A percentile compares a stretch with the other conserved stretches of the same genome.
Evolutionary conservation across 2,797 vertebrate species (phyloP).

Genomic region (Enteromius anoplus): DNA sequence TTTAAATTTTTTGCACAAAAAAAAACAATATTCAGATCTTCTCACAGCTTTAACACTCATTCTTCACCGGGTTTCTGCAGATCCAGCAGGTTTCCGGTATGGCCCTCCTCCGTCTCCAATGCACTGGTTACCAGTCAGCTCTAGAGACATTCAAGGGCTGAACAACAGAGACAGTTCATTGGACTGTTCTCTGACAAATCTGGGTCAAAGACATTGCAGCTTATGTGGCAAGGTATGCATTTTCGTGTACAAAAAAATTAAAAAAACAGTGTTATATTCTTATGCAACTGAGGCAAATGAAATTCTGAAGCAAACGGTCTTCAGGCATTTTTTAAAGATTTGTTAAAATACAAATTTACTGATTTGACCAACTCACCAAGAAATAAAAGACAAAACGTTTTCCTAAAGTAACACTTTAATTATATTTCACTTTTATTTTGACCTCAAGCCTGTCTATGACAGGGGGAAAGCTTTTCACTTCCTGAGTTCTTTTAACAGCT

Average conservation of each 20-base stretch:
- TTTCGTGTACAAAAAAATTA: background rate
- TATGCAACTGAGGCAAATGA: background rate
- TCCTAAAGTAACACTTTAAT: background rate
- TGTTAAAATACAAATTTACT: conserved; percentile 1
- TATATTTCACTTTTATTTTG: background rate
- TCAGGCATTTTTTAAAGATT: background rate
- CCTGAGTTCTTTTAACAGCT: background rate
- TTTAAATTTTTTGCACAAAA: background rate
- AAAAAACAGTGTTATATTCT: background rate
- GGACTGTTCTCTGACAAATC: conserved; percentile 47
- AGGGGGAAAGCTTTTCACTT: background rate
- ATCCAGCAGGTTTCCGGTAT: conserved; percentile 30
- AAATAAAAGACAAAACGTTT: background rate
- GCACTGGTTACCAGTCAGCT: conserved; percentile 45
- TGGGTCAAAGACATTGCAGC: conserved; percentile 60
- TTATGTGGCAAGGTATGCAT: conserved; percentile 70
- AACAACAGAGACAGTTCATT: conserved; percentile 53
- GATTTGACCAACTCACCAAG: background rate
- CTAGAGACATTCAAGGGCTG: conserved; percentile 56
- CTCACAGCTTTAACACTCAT: background rate
- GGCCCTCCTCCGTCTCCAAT: background rate
- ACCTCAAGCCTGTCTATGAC: background rate
- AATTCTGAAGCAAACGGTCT: background rate
- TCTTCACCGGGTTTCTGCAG: conserved; percentile 23
- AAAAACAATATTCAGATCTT: background rate